Evolutionary conservation across 2,797 vertebrate genomes (phyloP).

Genomic region (Eospalax fontanierii): DNA sequence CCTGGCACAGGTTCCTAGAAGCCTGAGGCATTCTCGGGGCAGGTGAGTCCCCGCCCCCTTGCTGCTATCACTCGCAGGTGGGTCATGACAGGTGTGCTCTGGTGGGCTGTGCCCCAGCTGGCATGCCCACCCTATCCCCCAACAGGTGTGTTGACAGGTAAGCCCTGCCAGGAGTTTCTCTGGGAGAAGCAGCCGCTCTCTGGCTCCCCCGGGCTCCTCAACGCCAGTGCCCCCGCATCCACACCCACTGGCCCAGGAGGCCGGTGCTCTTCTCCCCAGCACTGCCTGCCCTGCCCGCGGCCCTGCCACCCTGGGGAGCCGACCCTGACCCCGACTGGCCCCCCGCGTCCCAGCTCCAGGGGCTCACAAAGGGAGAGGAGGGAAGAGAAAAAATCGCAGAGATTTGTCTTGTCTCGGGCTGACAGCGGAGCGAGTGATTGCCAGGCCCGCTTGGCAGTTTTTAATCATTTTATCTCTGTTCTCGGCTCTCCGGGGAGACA

Average conservation of each 20-base stretch:
- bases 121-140: not conserved
- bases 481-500: conserved; percentile 95
- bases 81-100: conserved; percentile 4
- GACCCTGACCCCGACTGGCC: conserved; percentile 74
- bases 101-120: not conserved
- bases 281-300: not conserved
- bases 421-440: conserved; percentile 94
- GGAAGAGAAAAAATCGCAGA: conserved; percentile 89
- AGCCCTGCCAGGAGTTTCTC: conserved; percentile 44
- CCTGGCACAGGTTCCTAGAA: not conserved
- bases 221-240: not conserved
- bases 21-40: not conserved
- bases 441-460: conserved; percentile 96
- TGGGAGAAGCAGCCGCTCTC: not conserved
- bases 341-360: conserved; percentile 78
- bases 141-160: conserved; percentile 65
- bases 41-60: not conserved
- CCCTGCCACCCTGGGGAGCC: conserved; percentile 56
- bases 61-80: conserved; percentile 31
- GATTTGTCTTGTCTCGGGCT: conserved; percentile 92
- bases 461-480: conserved; percentile 99
- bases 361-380: conserved; percentile 87
- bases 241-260: not conserved
- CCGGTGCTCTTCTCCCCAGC: not conserved
- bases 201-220: fast-evolving